Percentiles rank a stretch among this genome's conserved stretches.
Evolutionary conservation across 2,113 vertebrate species (phyloP).

Genomic region (Emberiza fucata): DNA sequence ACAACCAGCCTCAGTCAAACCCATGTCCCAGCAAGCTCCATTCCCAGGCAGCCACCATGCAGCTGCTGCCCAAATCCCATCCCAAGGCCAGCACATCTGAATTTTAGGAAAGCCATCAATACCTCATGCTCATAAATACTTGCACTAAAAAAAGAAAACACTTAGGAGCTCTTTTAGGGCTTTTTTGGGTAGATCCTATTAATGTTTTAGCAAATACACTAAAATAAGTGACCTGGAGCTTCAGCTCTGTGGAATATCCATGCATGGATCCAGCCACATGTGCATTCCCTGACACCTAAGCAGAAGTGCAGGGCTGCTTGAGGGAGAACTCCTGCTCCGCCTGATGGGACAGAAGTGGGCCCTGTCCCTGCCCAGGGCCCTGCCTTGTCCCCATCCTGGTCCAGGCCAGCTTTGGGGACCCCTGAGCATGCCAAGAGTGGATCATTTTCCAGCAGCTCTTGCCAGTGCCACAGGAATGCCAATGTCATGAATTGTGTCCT

Average conservation of each 20-base stretch:
- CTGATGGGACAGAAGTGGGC: neutral
- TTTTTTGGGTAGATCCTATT: neutral
- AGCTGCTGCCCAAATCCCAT: neutral
- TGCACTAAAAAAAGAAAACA: neutral
- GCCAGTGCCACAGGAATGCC: neutral
- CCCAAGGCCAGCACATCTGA: neutral
- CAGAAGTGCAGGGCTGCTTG: neutral
- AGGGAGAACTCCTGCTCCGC: neutral
- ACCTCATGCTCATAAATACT: neutral
- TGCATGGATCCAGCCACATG: neutral
- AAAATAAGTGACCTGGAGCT: neutral
- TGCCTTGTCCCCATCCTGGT: fast-evolving
- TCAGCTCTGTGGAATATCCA: neutral
- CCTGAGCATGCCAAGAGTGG: fast-evolving
- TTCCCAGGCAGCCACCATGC: neutral
- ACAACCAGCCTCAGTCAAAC: neutral
- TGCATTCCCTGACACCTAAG: neutral
- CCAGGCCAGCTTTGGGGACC: neutral
- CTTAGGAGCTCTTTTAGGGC: neutral
- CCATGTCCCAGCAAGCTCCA: neutral
- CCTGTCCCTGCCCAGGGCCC: neutral
- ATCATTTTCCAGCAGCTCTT: neutral
- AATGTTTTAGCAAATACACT: neutral
- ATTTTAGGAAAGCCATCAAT: neutral
- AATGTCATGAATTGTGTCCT: fast-evolving